Conservation (phyloP, 2,797 vertebrate species). For the Lithobates sylvaticus region DNA sequence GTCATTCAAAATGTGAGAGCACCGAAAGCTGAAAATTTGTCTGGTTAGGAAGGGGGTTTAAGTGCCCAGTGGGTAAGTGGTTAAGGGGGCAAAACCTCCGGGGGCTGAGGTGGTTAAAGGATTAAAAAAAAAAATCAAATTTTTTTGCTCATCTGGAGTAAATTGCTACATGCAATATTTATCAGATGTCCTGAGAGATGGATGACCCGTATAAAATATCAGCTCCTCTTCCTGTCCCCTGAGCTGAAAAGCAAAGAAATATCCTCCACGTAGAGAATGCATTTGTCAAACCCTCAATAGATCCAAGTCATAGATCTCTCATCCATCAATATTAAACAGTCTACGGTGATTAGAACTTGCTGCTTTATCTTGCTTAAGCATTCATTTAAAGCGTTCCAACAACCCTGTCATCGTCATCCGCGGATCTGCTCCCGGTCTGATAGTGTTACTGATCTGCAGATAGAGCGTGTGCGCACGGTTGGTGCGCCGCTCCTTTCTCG, state of each 20-base stretch:
- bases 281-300: conserved; percentile 4
- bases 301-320: not conserved
- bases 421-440: not conserved
- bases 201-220: not conserved
- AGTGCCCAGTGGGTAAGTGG: too few relatives aligned
- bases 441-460: conserved; percentile 19
- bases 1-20: too few relatives aligned
- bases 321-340: conserved; percentile 24
- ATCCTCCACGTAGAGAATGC: not conserved
- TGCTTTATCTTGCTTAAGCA: conserved; percentile 5
- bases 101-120: too few relatives aligned
- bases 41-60: too few relatives aligned
- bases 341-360: not conserved
- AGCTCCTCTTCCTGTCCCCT: not conserved
- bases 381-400: not conserved
- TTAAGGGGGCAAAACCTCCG: too few relatives aligned
- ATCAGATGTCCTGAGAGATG: not conserved
- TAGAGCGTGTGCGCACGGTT: not conserved
- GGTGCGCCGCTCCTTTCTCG: not conserved
- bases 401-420: not conserved
- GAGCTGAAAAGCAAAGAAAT: not conserved
- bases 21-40: too few relatives aligned
- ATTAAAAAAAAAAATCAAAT: not conserved
- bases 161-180: not conserved
- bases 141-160: not conserved